Evolutionary conservation across 1,140 invertebrate species (phyloP), one percentile per base, ranked within the genome.

Genomic region (Phocides pigmalion): DNA sequence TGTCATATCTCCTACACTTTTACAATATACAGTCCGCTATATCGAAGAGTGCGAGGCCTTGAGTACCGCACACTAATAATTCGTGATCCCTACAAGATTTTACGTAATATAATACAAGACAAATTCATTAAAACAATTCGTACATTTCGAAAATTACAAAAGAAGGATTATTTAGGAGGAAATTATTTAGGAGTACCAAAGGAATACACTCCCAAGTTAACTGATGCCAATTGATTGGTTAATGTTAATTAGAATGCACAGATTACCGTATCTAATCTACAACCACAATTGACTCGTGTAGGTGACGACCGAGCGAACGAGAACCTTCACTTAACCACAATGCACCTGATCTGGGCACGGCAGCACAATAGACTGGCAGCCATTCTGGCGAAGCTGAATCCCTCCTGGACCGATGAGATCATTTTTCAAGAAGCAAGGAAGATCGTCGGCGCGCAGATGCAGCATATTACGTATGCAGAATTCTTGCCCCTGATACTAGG

Each of bases 381-480:
- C 0, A 77, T 91, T 11, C 84, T 99, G 4, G 76, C 89, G 0
- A 62, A 82, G 2, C 53, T 96, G 0, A 98, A 99, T 93, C 95
- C 96, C 0, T 80, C 93, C 32, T 99, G 98, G 98, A 90, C 94
- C 50, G 98, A 98, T 72, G 95, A 97, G 76, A 91, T 72, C 0
- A 58, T 97, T 0, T 98, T 94, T 83, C 95, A 97, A 79, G 98
- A 99, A 90, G 80, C 95, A 0, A 87, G 95, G 80, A 93, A 94
- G 78, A 96, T 99, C n/a, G 76, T 98, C 0, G 93, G 89, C 0
- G 97, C 97, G 0, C 94, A 97, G 80, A 91, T 98, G 74, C 97
- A 98, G 74, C 97, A 98, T 70, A 95, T 98, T 25, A 95, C 96
- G 0, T 98, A 97, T 82, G 94, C 94, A n/a, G 97, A 98, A 84